phyloP scores from a whole-genome alignment of 2,113 vertebrate genomes.

The Shinisaurus crocodilurus region DNA sequence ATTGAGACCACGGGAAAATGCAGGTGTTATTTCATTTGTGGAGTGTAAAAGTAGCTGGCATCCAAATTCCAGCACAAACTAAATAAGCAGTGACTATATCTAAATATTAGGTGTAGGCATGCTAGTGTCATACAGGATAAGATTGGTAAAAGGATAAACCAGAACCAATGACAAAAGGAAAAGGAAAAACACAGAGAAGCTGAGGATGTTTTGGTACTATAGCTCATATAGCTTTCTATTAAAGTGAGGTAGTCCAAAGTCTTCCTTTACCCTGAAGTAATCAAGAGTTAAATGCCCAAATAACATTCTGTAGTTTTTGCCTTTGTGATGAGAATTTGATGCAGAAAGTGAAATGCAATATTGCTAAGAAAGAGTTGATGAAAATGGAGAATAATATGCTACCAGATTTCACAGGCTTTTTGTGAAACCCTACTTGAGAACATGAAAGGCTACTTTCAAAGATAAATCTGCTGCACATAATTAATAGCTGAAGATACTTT shows the following conservation, averaged over 20 bases:
- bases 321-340: background rate
- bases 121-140: background rate
- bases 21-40: background rate
- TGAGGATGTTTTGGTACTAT: background rate
- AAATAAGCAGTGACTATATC: background rate
- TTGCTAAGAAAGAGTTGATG: background rate
- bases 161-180: background rate
- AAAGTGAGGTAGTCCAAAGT: background rate
- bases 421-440: background rate
- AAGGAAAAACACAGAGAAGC: background rate
- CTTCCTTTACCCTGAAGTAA: background rate
- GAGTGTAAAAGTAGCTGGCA: background rate
- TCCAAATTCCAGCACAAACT: background rate
- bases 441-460: background rate
- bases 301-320: background rate
- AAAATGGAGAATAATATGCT: background rate
- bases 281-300: background rate
- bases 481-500: background rate
- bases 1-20: background rate
- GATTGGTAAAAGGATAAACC: background rate
- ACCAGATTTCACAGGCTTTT: background rate
- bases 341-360: background rate
- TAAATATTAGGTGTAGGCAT: background rate
- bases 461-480: background rate
- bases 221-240: background rate